Conservation (phyloP, 2,797 vertebrate genomes). For the Perdix hodgsoniae region DNA sequence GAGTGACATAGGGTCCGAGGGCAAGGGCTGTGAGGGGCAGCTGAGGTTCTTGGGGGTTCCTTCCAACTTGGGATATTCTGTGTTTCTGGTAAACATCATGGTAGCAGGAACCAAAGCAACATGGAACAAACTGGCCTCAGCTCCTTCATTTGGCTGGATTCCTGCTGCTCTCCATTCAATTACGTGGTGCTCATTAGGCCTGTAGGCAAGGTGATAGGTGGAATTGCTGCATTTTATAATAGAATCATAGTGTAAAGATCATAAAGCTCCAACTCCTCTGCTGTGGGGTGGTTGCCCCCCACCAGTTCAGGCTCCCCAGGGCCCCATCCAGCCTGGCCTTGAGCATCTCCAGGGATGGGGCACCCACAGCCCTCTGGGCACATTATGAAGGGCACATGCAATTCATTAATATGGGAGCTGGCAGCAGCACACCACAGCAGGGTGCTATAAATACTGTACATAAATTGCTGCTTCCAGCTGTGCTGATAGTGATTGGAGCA, state of each 20-base stretch:
- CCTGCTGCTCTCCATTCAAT: not conserved
- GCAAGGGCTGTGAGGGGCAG: no score
- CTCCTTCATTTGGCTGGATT: not conserved
- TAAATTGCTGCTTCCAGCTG: not conserved
- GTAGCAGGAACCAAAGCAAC: no score
- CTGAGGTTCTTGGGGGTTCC: not conserved
- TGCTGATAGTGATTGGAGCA: not conserved
- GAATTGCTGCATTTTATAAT: not conserved
- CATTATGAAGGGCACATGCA: not conserved
- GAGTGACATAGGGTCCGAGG: not conserved
- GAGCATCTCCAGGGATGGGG: no score
- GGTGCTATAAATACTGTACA: not conserved
- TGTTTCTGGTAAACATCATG: not conserved
- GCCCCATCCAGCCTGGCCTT: no score
- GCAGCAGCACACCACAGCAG: not conserved
- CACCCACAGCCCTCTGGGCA: no score
- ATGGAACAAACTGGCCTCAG: no score
- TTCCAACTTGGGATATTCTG: not conserved
- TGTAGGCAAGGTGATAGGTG: not conserved
- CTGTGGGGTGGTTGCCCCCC: no score
- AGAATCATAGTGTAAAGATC: no score
- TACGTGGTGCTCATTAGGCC: accelerated
- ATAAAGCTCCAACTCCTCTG: no score
- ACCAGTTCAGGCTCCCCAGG: no score
- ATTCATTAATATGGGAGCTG: not conserved